Evolutionary conservation across 1,140 invertebrate species (phyloP).

Genomic region (Palaemon carinicauda): DNA sequence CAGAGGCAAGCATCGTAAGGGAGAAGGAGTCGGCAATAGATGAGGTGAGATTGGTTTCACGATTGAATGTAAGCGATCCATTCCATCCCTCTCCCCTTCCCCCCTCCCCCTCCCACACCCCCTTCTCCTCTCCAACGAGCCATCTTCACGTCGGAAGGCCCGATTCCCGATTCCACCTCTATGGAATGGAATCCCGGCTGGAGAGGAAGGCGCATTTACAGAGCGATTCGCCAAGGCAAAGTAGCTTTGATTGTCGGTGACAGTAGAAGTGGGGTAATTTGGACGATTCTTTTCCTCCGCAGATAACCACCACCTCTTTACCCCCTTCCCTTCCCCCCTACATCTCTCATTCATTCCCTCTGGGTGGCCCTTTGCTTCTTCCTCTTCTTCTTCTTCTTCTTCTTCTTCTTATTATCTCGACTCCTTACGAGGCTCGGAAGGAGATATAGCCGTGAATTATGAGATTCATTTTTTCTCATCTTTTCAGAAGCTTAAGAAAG

Average conservation of each 20-base stretch:
- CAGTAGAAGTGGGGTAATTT: not conserved
- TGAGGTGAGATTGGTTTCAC: slow-evolving; percentile 27
- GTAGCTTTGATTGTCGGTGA: not conserved
- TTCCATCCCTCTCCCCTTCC: no score
- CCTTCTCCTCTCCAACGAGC: not conserved
- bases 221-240: not conserved
- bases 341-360: no score
- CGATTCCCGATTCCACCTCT: slow-evolving; percentile 25
- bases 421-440: no score
- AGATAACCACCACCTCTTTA: no score
- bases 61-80: slow-evolving; percentile 25
- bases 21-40: not conserved
- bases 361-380: no score
- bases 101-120: no score
- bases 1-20: not conserved
- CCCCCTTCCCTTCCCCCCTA: no score
- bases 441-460: no score
- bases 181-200: slow-evolving; percentile 23
- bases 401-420: no score
- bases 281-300: no score
- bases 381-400: no score
- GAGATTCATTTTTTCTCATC: no score
- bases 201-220: slow-evolving; percentile 29
- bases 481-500: not conserved
- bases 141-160: not conserved